Conservation (phyloP, 2,888 invertebrate genomes). For the Megastigmus dorsalis region DNA sequence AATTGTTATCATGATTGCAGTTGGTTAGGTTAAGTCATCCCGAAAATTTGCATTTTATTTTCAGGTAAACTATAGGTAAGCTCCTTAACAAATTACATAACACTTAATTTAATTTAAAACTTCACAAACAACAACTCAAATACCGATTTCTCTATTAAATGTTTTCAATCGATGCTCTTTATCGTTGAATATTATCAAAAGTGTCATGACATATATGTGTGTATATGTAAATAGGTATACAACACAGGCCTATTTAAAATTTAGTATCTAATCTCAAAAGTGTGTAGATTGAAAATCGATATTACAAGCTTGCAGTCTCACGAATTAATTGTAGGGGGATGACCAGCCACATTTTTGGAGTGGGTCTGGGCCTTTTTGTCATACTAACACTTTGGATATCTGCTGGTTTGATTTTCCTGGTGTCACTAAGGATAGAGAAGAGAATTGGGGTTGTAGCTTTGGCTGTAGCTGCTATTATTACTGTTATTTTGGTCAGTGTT, state of each 20-base stretch:
- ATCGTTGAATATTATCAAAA: no score
- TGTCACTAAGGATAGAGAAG: constrained; percentile 81
- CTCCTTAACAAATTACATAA: not conserved
- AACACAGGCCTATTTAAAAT: no score
- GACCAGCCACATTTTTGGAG: constrained; percentile 73
- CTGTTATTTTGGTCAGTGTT: constrained; percentile 78
- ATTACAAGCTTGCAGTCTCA: no score
- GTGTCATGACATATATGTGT: no score
- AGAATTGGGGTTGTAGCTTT: constrained; percentile 80
- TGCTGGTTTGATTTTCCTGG: constrained; percentile 79
- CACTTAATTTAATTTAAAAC: not conserved
- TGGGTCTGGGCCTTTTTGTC: constrained; percentile 82
- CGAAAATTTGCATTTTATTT: not conserved
- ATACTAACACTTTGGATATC: constrained; percentile 80
- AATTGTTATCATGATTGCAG: constrained; percentile 20
- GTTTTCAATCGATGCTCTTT: no score
- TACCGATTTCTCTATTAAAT: no score
- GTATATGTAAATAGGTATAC: no score
- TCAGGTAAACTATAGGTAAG: constrained; percentile 2
- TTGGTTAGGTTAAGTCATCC: constrained; percentile 18
- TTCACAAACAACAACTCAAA: no score
- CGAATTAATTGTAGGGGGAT: constrained; percentile 65
- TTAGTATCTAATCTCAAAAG: no score
- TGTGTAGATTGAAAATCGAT: no score
- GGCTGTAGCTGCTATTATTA: constrained; percentile 76